Base-by-base conservation (phyloP, 2,113 vertebrate species). In the Hemicordylus capensis region DNA sequence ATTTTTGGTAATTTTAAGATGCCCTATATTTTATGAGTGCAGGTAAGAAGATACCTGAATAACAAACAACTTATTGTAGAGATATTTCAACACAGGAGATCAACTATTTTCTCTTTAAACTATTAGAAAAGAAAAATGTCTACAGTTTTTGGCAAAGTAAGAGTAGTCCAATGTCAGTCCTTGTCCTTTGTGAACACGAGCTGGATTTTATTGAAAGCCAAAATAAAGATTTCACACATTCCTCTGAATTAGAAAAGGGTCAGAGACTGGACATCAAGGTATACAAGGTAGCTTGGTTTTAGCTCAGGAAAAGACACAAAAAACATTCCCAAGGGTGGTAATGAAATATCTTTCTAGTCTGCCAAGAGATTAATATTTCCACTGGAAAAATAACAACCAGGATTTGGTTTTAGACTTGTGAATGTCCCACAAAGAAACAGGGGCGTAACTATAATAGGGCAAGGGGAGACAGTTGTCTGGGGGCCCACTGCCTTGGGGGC, bases 181-280 rank as follows among this genome's bases (percentile, higher is more conserved):
- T 81, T 81, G 64, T n/a, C n/a, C 56, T 81, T 70, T 70, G 88
- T 80, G 90, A 92, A 90, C 90, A 89, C 92, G 93, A 94, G 91
- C 91, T 91, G 92, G 80, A 90, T 95, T 81, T 94, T 92, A 94
- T 91, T 94, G 92, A 93, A 95, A 94, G 87, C 44, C 48, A 82
- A 91, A 90, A 92, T 93, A 93, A 80, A 93, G 66, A 89, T 94
- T 94, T 93, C 93, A 94, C 93, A 93, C 93, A 94, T 95, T 95
- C 92, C 92, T 93, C 46, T 87, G 82, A 81, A 93, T 94, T 95
- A 94, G 88, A 86, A 87, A 93, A 78, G 80, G 91, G 92, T 95
- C 91, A 93, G 83, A 91, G 89, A 84, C 90, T 90, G 90, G 22
- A 85, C 86, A 94, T 95, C 94, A 95, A 94, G 46, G 75, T 85